Evolutionary conservation across 2,888 invertebrate species (phyloP).

Genomic region (Plagodis pulveraria): DNA sequence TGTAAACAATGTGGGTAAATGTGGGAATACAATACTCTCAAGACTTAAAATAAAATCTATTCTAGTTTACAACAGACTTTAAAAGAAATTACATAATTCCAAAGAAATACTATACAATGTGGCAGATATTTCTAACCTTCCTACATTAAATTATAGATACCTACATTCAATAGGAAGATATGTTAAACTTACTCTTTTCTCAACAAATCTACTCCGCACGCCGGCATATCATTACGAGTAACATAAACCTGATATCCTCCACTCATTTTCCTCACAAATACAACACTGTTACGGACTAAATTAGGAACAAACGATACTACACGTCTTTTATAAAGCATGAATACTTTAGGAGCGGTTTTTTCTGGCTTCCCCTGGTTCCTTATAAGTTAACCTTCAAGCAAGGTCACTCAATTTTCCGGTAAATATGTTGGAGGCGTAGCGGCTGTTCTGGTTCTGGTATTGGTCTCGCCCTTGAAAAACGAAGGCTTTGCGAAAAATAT

Average conservation of each 20-base stretch:
- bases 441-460: slow-evolving; percentile 47
- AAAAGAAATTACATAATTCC: too few species aligned
- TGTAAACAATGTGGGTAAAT: too few species aligned
- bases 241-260: slow-evolving; percentile 83
- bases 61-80: too few species aligned
- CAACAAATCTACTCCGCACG: slow-evolving; percentile 84
- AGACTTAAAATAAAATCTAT: too few species aligned
- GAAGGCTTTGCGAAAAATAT: slow-evolving; percentile 76
- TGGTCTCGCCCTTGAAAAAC: slow-evolving; percentile 66
- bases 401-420: slow-evolving; percentile 65
- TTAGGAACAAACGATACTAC: slow-evolving; percentile 31
- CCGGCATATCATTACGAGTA: slow-evolving; percentile 87
- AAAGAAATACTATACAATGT: too few species aligned
- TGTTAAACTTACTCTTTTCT: slow-evolving; percentile 83
- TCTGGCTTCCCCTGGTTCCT: slow-evolving; percentile 20
- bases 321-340: slow-evolving; percentile 69
- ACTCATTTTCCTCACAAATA: slow-evolving; percentile 63
- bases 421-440: slow-evolving; percentile 68
- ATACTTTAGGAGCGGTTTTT: slow-evolving; percentile 37
- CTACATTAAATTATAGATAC: too few species aligned
- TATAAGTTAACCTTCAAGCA: slow-evolving; percentile 31
- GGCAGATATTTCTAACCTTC: slow-evolving; percentile 7
- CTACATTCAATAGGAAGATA: too few species aligned
- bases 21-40: too few species aligned
- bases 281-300: slow-evolving; percentile 45